Evolutionary conservation across 2,113 vertebrate genomes (phyloP), one percentile per base, ranked within the genome.

Genomic region (Cygnus atratus): DNA sequence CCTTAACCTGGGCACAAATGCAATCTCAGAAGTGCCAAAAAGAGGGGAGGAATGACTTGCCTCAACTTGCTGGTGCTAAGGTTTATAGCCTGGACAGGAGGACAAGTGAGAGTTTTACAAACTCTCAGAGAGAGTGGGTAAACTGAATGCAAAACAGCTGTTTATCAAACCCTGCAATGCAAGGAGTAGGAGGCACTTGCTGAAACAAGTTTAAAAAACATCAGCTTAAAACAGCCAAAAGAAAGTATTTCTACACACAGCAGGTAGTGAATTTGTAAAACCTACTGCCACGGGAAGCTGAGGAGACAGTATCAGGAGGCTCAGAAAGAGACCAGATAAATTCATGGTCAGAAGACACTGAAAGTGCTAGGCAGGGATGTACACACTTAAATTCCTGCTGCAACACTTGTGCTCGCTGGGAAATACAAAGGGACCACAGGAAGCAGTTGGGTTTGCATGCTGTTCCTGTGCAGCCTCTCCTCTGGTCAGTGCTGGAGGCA

Each of bases 171-270:
- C n/a, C 28, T 78, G 28, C 59, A 88, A 74, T 13, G 17, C 16
- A 77, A 80, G 44, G 17, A 71, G 35, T 70, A 33, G 57, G 57
- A 93, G 19, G 14, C 15, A 71, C 66, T 91, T 46, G 28, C 37
- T 91, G 76, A 71, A 94, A 48, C 19, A 62, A 71, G 55, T 35
- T 94, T 84, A 24, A 59, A 94, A 94, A 71, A 3, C 9, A 24
- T 31, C 28, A 21, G 12, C 50, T 87, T 78, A 84, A 74, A 92
- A 86, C 16, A 67, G 57, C 37, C 52, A 63, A 75, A 87, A 90
- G 50, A 77, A 93, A 94, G 57, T 55, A 84, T 70, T 88, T 90
- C 55, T 93, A 18, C 26, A 35, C 84, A 87, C 86, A 92, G 73
- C 84, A 82, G 57, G 92, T 16, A 84, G 61, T 72, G 61, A 91